Evolutionary conservation across 2,888 invertebrate genomes (phyloP), one percentile per base, ranked within the genome.

Genomic region (Beris morrisii): DNA sequence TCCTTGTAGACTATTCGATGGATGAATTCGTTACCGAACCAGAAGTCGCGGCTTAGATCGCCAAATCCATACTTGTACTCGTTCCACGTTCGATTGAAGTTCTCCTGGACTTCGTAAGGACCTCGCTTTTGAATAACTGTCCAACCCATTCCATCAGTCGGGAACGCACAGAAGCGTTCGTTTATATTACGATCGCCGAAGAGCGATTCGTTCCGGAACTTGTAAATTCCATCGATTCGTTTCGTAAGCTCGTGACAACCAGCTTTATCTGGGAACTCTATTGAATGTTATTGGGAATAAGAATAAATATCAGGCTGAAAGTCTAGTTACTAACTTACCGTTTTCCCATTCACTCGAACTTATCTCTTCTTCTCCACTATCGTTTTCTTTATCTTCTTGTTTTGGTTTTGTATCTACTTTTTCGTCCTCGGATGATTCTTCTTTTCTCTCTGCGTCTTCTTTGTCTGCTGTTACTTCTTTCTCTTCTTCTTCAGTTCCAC

Each of bases 31-130:
- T 85, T 85, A 5, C 86, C 86, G 70, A 84, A 81, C 86, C 86
- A 87, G 72, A 86, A 87, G 70, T 86, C 85, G 32, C 77, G 75
- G 9, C 77, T 70, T 13, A 85, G 71, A 70, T 82, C 76, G 0
- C 87, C 87, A 72, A 87, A 87, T 3, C 87, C 87, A 31, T 78
- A 72, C 65, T 83, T 84, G 73, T 87, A 87, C 11, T 83, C 82
- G 5, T 77, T 71, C 86, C 86, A 87, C 28, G 81, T 78, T 56
- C 82, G 79, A 69, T 84, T 83, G 71, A 87, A 87, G 72, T 83
- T 83, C 59, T 83, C 81, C 46, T 77, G 77, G 1, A 73, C 73
- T 0, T 75, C 73, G 52, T 72, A 75, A 5, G 74, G 73, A 11
- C 81, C 82, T 54, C 84, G 78, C 53, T 78, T 75, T 72, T 84